Base-by-base conservation (phyloP, 2,888 invertebrate genomes). In the Oscheius sp. region DNA sequence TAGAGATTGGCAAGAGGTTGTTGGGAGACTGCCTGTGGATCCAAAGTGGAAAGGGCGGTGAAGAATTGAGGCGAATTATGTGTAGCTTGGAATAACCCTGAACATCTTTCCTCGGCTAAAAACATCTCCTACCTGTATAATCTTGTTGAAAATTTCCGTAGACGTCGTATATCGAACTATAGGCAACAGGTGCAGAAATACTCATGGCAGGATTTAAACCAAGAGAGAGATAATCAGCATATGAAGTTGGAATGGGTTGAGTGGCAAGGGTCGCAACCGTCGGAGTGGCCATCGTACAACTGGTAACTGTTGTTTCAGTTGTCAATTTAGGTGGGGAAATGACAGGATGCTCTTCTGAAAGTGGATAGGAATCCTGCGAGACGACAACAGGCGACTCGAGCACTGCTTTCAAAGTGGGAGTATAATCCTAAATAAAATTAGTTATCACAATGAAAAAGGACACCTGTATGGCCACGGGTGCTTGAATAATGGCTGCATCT, bases 191-290 rank as follows among this genome's bases (percentile, higher is more conserved):
- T 7, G 69, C 55, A 7, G 69, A 55, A 16, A 69, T 69, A 29
- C 21, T 53, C 49, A 25, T 23, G 12, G 49, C 41, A 13, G 69
- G 55, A 41, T 55, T 55, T 6, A 69, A 35, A 5, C 55, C 55
- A 13, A 69, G 56, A 18, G 52, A 69, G 43, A 69, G 56, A 53
- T 69, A 69, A 43, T 69, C 69, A 1, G 69, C 69, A 29, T 69
- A 69, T 25, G 69, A 69, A 0, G 55, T 69, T 18, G 69, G 69
- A 5, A 55, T 27, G 41, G 55, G 55, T 27, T 29, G 29, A 13
- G 52, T n/a, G 41, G 66, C 45, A n/a, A n/a, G n/a, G n/a, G n/a
- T n/a, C n/a, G n/a, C 16, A 21, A n/a, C n/a, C 1, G 41, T 2
- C 25, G 25, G 45, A 59, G 35, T 16, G 41, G 9, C 35, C 35